Evolutionary conservation across 2,113 vertebrate genomes (phyloP).

Genomic region (Aix galericulata): DNA sequence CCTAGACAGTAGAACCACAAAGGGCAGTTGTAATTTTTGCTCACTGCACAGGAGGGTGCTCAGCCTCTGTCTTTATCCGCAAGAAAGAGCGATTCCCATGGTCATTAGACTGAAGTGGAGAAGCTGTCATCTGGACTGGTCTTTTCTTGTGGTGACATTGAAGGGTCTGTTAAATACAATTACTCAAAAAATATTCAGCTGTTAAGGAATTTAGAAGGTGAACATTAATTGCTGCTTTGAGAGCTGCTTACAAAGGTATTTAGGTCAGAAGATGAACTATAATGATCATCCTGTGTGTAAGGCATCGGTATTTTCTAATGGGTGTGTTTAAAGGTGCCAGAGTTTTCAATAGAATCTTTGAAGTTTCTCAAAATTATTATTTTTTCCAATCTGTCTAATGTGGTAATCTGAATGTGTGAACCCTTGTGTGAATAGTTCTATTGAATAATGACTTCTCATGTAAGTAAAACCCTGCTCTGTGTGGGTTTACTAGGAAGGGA

Average conservation of each 20-base stretch:
- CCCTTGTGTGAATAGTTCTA: not conserved
- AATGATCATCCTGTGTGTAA: not conserved
- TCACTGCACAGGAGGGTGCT: conserved; percentile 69
- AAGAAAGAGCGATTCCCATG: not conserved
- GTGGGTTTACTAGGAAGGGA: not conserved
- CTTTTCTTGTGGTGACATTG: not conserved
- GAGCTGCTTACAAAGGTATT: conserved; percentile 20
- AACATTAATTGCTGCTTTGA: conserved; percentile 15
- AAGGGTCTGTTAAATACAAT: not conserved
- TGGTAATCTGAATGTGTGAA: not conserved
- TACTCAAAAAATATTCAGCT: not conserved
- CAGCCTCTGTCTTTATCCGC: conserved; percentile 27
- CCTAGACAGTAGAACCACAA: not conserved
- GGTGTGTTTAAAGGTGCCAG: conserved; percentile 7
- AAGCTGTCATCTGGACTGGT: not conserved
- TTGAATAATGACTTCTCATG: not conserved
- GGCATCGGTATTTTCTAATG: not conserved
- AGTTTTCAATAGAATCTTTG: not conserved
- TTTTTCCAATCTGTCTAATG: not conserved
- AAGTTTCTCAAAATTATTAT: not conserved
- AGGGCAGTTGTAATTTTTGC: conserved; percentile 63
- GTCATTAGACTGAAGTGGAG: not conserved
- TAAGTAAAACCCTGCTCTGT: not conserved
- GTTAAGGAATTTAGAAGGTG: not conserved
- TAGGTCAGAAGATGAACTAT: conserved; percentile 23